Conservation (phyloP, 2,113 vertebrate species). For the Zosterops japonicus region DNA sequence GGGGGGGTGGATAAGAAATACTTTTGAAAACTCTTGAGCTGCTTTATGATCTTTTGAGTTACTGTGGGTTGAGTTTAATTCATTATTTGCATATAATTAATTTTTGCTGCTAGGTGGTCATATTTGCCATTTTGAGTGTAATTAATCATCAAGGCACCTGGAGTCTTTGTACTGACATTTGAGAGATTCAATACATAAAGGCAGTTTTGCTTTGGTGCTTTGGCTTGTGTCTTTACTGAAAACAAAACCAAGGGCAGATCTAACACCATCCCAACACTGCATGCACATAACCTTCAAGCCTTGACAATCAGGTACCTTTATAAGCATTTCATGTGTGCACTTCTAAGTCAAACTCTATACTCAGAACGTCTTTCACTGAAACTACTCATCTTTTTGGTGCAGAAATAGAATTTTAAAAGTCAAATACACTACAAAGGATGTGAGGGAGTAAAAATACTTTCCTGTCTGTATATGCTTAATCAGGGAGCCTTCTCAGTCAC, state of each 20-base stretch:
- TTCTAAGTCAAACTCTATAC: not conserved
- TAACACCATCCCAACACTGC: accelerated
- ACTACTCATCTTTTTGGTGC: not conserved
- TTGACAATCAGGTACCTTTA: not conserved
- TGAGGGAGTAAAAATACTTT: not conserved
- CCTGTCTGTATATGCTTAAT: not conserved
- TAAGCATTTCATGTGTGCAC: not conserved
- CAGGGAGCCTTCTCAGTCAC: not conserved
- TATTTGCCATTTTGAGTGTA: slow-evolving; percentile 20
- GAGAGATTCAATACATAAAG: not conserved
- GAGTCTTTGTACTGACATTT: not conserved
- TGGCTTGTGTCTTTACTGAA: not conserved
- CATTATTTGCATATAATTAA: not conserved
- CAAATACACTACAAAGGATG: not conserved
- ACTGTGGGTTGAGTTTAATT: not conserved
- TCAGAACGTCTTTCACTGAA: not conserved
- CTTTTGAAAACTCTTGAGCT: not conserved
- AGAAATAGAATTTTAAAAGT: not conserved
- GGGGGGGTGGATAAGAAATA: not conserved
- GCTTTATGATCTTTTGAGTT: not conserved
- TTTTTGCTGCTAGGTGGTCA: not conserved
- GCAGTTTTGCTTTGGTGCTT: not conserved
- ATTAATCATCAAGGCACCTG: slow-evolving; percentile 16
- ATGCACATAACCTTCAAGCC: not conserved
- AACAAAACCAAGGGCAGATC: not conserved